Evolutionary conservation across 2,888 invertebrate species (phyloP).

Genomic region (Noctua fimbriata): DNA sequence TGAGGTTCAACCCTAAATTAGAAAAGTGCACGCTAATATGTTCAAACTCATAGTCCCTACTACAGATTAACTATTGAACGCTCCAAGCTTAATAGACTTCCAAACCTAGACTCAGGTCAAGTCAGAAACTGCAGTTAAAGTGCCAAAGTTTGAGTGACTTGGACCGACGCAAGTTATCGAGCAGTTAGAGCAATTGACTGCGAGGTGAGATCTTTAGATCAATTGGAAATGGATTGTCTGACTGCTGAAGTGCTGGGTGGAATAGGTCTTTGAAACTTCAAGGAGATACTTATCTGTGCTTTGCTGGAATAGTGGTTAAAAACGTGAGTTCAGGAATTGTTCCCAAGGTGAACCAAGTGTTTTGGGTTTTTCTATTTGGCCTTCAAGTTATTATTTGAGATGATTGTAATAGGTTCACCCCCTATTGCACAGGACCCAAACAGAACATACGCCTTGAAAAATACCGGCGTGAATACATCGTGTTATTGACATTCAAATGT

Average conservation of each 20-base stretch:
- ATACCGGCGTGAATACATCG: background rate
- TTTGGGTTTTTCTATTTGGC: background rate
- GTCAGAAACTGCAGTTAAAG: conserved; percentile 28
- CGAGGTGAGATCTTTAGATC: conserved; percentile 9
- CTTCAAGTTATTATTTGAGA: background rate
- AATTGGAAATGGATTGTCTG: conserved; percentile 18
- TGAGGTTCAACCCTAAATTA: background rate
- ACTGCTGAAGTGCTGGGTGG: background rate
- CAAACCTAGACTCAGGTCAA: background rate
- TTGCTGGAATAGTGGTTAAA: background rate
- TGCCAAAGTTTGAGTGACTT: conserved; percentile 22
- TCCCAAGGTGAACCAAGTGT: background rate
- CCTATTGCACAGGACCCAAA: too few species aligned
- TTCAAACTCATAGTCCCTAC: background rate
- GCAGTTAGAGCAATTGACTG: conserved; percentile 7
- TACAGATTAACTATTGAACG: background rate
- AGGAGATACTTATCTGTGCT: background rate
- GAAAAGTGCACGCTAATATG: background rate
- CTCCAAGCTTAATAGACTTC: background rate
- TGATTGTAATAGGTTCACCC: too few species aligned
- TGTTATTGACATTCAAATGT: background rate
- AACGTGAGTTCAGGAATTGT: background rate
- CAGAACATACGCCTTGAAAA: background rate
- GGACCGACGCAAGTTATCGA: conserved; percentile 19
- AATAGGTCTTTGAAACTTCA: conserved; percentile 8